Evolutionary conservation across 2,888 invertebrate genomes (phyloP).

Genomic region (Platycnemis pennipes): DNA sequence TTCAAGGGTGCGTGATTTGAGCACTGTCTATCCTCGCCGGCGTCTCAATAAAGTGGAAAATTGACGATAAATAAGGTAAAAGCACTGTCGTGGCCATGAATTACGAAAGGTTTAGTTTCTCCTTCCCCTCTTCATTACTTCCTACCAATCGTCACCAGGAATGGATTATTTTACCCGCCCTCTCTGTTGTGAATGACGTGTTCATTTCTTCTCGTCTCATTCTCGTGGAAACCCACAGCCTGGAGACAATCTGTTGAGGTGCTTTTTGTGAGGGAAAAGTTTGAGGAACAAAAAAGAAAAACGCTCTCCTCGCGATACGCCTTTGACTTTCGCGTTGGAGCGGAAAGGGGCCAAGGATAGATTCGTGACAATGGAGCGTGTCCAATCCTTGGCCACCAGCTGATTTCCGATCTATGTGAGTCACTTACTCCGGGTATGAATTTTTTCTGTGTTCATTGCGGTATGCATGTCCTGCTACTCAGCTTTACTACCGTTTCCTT

Average conservation of each 20-base stretch:
- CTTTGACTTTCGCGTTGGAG: neutral
- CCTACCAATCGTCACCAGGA: too few species aligned
- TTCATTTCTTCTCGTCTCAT: neutral
- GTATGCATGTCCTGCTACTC: neutral
- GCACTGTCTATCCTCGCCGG: neutral
- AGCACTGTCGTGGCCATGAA: neutral
- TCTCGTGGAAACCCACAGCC: neutral
- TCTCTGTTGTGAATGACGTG: neutral
- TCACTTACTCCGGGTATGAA: neutral
- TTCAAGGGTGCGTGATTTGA: neutral
- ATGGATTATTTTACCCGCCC: neutral
- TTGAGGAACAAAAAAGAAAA: neutral
- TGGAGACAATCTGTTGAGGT: neutral
- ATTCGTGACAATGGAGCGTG: constrained; percentile 36
- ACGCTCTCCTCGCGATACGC: neutral
- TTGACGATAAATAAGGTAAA: neutral
- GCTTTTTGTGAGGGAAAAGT: neutral
- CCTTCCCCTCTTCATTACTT: neutral
- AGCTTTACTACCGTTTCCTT: neutral
- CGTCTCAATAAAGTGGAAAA: neutral
- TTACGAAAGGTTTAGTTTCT: neutral
- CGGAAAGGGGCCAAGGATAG: neutral
- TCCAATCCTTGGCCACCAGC: neutral
- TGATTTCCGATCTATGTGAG: neutral
- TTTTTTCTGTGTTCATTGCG: neutral